These are phyloP conservation scores for Phalacrocorax brasilianus DNA, from an alignment of 2,113 vertebrate genomes.

Conservation along the genomic window DNA sequence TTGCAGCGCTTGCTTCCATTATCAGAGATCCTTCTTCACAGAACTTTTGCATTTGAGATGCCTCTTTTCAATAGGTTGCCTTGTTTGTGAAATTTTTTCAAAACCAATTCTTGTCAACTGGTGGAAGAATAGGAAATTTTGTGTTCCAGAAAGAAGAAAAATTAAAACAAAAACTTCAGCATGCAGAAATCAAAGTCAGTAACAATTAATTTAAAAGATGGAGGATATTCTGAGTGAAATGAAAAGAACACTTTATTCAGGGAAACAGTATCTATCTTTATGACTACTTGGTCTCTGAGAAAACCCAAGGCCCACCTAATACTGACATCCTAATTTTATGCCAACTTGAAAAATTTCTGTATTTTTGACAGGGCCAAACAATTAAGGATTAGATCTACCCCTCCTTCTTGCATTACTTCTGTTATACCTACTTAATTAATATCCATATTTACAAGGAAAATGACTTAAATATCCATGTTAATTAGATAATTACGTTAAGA, in stretches of 20 bases:
- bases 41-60: conserved; percentile 10
- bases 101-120: background rate
- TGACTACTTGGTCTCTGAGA: background rate
- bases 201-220: background rate
- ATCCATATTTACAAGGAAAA: background rate
- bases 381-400: background rate
- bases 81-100: conserved; percentile 11
- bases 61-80: background rate
- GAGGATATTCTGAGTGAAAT: background rate
- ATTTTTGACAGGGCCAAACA: background rate
- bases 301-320: background rate
- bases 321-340: background rate
- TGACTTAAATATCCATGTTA: background rate
- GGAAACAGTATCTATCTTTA: background rate
- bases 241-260: background rate
- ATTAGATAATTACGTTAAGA: background rate
- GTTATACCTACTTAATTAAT: background rate
- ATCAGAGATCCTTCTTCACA: background rate
- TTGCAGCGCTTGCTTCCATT: background rate
- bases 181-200: background rate
- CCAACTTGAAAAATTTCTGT: background rate
- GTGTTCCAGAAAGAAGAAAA: background rate
- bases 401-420: background rate
- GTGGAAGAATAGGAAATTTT: background rate
- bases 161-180: background rate